phyloP scores from a whole-genome alignment of 2,113 vertebrate genomes.

The Notiomystis cincta region DNA sequence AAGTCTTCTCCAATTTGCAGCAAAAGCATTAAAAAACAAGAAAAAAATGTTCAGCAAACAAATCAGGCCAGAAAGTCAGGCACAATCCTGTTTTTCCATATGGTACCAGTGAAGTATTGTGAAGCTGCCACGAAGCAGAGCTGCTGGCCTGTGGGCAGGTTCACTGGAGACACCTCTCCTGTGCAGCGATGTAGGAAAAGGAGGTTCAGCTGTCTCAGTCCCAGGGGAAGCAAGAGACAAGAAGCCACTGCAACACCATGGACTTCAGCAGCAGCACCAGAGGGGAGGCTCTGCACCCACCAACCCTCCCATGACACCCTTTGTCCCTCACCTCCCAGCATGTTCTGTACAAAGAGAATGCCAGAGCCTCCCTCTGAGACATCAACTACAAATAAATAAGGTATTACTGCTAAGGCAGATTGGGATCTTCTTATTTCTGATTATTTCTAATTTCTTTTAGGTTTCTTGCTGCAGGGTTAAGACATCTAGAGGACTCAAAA shows the following conservation, averaged over 20 bases:
- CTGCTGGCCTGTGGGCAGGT: neutral
- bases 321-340: neutral
- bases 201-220: neutral
- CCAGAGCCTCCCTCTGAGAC: neutral
- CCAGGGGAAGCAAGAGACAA: neutral
- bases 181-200: neutral
- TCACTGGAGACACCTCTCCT: neutral
- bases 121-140: neutral
- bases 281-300: neutral
- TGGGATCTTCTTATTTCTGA: neutral
- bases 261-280: neutral
- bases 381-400: neutral
- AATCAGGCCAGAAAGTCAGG: neutral
- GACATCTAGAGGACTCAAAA: neutral
- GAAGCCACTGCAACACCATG: neutral
- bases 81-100: neutral
- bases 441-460: neutral
- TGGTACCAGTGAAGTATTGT: neutral
- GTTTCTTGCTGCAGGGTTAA: neutral
- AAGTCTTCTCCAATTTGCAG: neutral
- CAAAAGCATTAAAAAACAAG: neutral
- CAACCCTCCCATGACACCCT: fast-evolving
- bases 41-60: neutral
- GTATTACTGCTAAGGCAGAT: neutral
- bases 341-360: neutral